Base-by-base conservation (phyloP, 2,113 vertebrate species). In the Prionailurus bengalensis region DNA sequence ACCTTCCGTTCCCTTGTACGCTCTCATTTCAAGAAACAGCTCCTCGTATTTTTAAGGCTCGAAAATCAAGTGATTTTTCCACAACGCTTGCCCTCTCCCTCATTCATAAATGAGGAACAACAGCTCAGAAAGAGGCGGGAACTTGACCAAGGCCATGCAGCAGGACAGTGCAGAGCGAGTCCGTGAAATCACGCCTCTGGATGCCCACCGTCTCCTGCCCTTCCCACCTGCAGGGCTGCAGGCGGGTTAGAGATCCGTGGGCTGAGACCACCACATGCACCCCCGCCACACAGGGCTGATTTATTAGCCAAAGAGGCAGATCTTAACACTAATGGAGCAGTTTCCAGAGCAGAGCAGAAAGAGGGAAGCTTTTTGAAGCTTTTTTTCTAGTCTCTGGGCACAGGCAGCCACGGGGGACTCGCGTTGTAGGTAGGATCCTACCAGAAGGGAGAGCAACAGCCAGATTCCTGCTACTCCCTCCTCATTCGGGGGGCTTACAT, bases 101-200 rank as follows among this genome's bases (percentile, higher is more conserved):
- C 45, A 25, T 71, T 91, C 85, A 45, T 33, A 63, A 89, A 85
- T 61, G 55, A 95, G 29, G 58, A 90, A 66, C 71, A 31, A 61
- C 42, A 29, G 48, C 55, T 39, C 73, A 86, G 93, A 95, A 89
- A 89, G 71, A 85, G 51, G 42, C 66, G 65, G 58, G 42, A 63
- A 68, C 55, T 73, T 31, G 42, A 66, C n/a, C 42, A 48, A 80
- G 42, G 78, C 14, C 84, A 53, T 0, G 39, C 39, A 51, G 65
- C 55, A 19, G 61, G 29, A 5, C 3, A 16, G 25, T 0, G 3
- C 81, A 1, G 2, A 10, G 61, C 0, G 45, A 55, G 29, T 19
- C 33, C 53, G 74, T 31, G 61, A 42, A 68, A 29, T 12, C 39
- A 36, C n/a, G 14, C n/a, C 15, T 29, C 39, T 3, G 1, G 11